Conservation (phyloP, 2,797 vertebrate genomes). For the Antennarius maculatus region DNA sequence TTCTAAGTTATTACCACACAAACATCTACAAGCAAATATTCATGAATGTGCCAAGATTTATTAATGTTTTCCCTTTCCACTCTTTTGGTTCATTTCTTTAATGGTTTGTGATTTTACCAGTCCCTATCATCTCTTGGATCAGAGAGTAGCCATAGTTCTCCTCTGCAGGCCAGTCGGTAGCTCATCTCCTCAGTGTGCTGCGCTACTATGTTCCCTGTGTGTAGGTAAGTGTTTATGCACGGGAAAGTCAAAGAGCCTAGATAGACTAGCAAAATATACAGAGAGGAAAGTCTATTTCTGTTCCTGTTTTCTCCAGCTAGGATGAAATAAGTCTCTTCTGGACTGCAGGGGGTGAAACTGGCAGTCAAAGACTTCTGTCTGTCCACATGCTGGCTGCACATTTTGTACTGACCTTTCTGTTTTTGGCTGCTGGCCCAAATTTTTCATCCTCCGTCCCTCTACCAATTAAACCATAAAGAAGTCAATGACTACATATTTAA, state of each 20-base stretch:
- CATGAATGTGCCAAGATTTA: constrained; percentile 19
- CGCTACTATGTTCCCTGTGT: constrained; percentile 44
- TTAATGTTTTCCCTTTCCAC: constrained; percentile 15
- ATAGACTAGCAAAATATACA: not conserved
- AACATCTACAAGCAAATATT: not conserved
- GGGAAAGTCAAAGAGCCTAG: constrained; percentile 17
- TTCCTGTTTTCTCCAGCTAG: constrained; percentile 19
- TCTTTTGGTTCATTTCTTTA: constrained; percentile 48
- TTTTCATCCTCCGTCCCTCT: constrained; percentile 21
- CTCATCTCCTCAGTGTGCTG: constrained; percentile 45
- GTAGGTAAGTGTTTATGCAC: constrained; percentile 35
- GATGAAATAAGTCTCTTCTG: constrained; percentile 1
- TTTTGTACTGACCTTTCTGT: constrained; percentile 61
- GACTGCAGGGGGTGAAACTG: constrained; percentile 46
- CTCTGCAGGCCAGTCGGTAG: constrained; percentile 54
- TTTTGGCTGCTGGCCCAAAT: constrained; percentile 40
- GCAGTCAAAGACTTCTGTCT: constrained; percentile 41
- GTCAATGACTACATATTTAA: constrained; percentile 25
- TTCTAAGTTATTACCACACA: constrained; percentile 1
- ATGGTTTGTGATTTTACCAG: constrained; percentile 58
- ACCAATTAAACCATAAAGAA: constrained; percentile 28
- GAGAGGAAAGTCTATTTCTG: constrained; percentile 16
- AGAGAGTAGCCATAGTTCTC: constrained; percentile 43
- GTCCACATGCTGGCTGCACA: constrained; percentile 56
- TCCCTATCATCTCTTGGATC: constrained; percentile 41